Evolutionary conservation across 1,140 invertebrate genomes (phyloP).

Genomic region (Schlechtendalia chinensis): DNA sequence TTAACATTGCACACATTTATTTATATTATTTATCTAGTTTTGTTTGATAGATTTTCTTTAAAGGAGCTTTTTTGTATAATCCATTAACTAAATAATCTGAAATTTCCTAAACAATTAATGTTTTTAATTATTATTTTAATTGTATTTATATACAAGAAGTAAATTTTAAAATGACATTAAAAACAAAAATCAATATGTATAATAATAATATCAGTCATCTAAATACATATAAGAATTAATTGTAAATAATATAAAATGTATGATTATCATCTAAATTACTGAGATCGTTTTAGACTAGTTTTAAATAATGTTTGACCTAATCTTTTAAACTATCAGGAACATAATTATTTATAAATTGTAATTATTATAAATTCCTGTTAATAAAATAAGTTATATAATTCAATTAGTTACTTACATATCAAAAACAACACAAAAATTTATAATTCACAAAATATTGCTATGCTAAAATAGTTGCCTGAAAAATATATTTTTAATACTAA

Average conservation of each 20-base stretch:
- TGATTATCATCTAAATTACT: not conserved
- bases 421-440: not conserved
- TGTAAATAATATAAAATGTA: not conserved
- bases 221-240: not conserved
- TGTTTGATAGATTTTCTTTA: not conserved
- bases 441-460: not conserved
- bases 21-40: not conserved
- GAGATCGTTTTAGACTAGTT: slow-evolving; percentile 5
- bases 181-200: not conserved
- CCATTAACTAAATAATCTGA: not conserved
- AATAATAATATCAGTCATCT: not conserved
- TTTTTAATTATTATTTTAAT: not conserved
- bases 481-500: not conserved
- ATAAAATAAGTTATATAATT: not conserved
- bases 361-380: too few relatives aligned
- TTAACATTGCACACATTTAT: too few relatives aligned
- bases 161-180: not conserved
- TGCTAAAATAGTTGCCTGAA: not conserved
- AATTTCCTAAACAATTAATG: not conserved
- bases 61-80: too few relatives aligned
- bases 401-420: not conserved
- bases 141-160: not conserved
- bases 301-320: not conserved
- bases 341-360: not conserved
- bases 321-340: not conserved